Evolutionary conservation across 1,140 invertebrate genomes (phyloP), one percentile per base, ranked within the genome.

Genomic region (Trachymyrmex cornetzi): DNA sequence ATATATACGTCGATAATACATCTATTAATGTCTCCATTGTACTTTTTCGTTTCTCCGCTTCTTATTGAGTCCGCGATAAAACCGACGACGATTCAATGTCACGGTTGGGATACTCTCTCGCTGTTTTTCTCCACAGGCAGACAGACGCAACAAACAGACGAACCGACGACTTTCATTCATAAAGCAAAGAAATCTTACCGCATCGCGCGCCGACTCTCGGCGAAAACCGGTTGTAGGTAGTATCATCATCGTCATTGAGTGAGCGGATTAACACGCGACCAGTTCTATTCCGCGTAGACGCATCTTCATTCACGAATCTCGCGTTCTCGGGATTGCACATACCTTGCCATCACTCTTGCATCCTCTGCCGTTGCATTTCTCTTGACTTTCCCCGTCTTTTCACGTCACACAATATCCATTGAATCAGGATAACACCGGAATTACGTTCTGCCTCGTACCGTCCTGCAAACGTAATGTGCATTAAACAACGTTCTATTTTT

Each of bases 181-280:
- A 92, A 93, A 90, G 30, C 85, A 89, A 81, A 90, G 75, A 86
- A 91, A 92, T 89, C 87, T 67, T 71, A 71, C 81, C 85, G 86
- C 80, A 89, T 86, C 82, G 69, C 72, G 85, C 86, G 66, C 55
- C 80, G 77, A 90, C 67, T 81, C 86, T 90, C 77, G 74, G 88
- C 77, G 72, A 92, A 94, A 81, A 94, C 94, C 93, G 94, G 94
- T 94, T 94, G 85, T 87, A 81, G 87, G 91, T 88, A 91, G 91
- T 89, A 92, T 90, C 89, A 82, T 66, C 64, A 67, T 89, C 90
- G 69, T 88, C 80, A 91, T 88, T 92, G 80, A 91, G 63, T 50
- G 88, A 90, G 53, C 86, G 90, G 64, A 89, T 16, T 87, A 91
- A 90, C 87, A 72, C 44, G 57, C 80, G 81, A 92, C 88, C 89